Percentiles rank a stretch among this genome's conserved stretches.
Evolutionary conservation across 2,113 vertebrate species (phyloP).

Genomic region (Cichladusa arquata): DNA sequence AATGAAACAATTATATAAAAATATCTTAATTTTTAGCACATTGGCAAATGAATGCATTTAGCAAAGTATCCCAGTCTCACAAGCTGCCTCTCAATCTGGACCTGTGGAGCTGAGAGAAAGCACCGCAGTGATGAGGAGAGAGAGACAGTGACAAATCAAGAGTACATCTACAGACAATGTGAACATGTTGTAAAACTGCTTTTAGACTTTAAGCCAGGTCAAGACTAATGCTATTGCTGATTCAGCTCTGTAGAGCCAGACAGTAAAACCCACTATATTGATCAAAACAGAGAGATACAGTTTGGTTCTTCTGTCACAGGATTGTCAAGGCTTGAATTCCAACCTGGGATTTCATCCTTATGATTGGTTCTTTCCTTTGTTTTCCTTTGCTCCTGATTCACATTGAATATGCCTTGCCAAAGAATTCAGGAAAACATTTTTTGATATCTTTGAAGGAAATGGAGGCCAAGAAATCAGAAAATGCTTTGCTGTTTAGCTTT

Average conservation of each 20-base stretch:
- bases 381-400: background rate
- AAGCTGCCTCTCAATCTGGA: slow-evolving; percentile 68
- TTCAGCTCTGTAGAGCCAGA: background rate
- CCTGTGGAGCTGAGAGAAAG: slow-evolving; percentile 24
- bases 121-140: background rate
- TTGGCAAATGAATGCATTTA: slow-evolving; percentile 17
- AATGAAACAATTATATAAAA: slow-evolving; percentile 13
- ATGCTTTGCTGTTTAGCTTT: slow-evolving; percentile 9
- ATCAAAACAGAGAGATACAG: background rate
- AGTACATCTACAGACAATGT: background rate
- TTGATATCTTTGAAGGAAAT: slow-evolving; percentile 46
- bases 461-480: slow-evolving; percentile 39
- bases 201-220: background rate
- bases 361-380: background rate
- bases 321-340: background rate
- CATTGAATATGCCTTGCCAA: background rate
- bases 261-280: background rate
- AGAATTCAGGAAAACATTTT: slow-evolving; percentile 30
- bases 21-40: background rate
- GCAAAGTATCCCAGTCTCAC: background rate
- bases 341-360: background rate
- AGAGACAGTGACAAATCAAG: background rate
- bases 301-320: background rate
- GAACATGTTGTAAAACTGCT: background rate
- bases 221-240: background rate